phyloP scores from a whole-genome alignment of 2,888 invertebrate genomes.

The Chironomus tentans region DNA sequence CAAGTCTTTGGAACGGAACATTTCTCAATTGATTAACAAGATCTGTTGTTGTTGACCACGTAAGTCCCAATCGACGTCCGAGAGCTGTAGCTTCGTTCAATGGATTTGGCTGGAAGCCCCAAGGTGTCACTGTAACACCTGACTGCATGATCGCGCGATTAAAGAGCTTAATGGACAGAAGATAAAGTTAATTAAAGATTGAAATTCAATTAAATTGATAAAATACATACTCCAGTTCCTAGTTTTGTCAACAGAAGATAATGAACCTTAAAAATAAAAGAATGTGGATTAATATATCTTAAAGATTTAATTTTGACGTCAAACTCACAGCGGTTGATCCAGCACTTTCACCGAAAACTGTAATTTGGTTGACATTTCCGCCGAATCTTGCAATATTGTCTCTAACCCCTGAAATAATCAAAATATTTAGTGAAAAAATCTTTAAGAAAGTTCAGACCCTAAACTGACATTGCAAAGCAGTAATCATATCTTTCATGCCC shows the following conservation, averaged over 20 bases:
- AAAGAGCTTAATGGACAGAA: constrained; percentile 40
- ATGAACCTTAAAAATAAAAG: constrained; percentile 19
- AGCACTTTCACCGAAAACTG: constrained; percentile 46
- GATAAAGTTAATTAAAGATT: background rate
- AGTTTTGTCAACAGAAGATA: constrained; percentile 27
- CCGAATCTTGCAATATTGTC: constrained; percentile 58
- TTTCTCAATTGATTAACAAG: constrained; percentile 21
- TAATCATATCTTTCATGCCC: constrained; percentile 60
- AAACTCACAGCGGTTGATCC: constrained; percentile 27
- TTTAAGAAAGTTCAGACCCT: no score
- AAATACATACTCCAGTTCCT: background rate
- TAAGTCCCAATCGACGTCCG: constrained; percentile 52
- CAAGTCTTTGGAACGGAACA: background rate
- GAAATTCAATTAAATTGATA: background rate
- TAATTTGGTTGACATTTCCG: constrained; percentile 57
- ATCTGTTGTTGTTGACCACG: constrained; percentile 39
- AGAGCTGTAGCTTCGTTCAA: constrained; percentile 50
- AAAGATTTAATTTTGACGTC: background rate
- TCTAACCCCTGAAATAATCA: no score
- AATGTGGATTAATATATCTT: background rate
- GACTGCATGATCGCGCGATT: constrained; percentile 56
- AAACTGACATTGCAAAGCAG: constrained; percentile 52
- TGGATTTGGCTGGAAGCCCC: constrained; percentile 49
- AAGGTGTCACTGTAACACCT: constrained; percentile 52
- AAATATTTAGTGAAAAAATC: no score